These are phyloP conservation scores for Eilema depressum DNA, from an alignment of 2,888 invertebrate genomes.

Conservation along the genomic window DNA sequence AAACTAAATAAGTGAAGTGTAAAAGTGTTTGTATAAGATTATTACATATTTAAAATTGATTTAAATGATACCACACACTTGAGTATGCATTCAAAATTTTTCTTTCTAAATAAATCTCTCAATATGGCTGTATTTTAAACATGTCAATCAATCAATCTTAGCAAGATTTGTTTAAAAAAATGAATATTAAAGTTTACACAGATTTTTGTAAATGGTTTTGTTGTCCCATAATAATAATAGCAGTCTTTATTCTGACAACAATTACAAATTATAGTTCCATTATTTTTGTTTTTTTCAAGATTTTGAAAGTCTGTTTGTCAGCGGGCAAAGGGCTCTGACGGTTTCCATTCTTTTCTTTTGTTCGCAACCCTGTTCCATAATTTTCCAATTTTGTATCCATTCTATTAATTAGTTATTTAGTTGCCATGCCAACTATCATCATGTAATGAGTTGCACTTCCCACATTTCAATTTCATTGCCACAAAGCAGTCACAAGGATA, in stretches of 20 bases:
- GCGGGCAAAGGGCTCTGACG: background rate
- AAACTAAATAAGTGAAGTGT: background rate
- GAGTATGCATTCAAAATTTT: background rate
- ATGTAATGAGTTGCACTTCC: background rate
- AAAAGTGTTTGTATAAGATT: background rate
- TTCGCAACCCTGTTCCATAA: background rate
- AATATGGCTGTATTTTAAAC: background rate
- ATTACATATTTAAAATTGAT: background rate
- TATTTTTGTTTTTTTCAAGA: background rate
- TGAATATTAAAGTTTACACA: too few relatives aligned
- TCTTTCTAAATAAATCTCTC: too few relatives aligned
- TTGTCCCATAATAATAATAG: too few relatives aligned
- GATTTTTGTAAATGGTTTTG: too few relatives aligned
- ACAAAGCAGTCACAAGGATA: background rate
- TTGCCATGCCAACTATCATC: slow-evolving; percentile 14
- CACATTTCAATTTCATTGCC: background rate
- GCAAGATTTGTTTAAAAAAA: background rate
- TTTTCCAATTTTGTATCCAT: background rate
- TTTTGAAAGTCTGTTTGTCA: background rate
- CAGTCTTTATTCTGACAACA: background rate
- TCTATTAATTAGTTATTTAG: slow-evolving; percentile 4
- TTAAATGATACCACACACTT: background rate
- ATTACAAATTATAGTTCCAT: background rate
- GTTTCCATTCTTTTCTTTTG: background rate
- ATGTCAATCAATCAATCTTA: background rate